These are phyloP conservation scores for Calycopis cecrops DNA, from an alignment of 1,140 invertebrate species.

Conservation along the genomic window DNA sequence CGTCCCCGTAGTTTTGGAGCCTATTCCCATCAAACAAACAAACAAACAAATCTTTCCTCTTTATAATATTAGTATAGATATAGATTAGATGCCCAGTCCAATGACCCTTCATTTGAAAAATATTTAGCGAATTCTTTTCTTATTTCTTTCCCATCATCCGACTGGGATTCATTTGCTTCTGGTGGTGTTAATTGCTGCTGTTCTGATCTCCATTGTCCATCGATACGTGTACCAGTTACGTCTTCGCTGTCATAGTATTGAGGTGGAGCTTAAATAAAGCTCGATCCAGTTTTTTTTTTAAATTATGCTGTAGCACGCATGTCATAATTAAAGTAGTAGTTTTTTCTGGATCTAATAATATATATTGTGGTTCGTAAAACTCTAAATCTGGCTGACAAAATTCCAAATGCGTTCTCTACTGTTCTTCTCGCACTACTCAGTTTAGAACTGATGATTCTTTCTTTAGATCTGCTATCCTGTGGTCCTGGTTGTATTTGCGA, in stretches of 20 bases:
- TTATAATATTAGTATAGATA: too few species aligned
- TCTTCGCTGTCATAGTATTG: constrained; percentile 26
- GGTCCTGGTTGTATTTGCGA: constrained; percentile 23
- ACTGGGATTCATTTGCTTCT: constrained; percentile 24
- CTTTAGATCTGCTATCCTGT: constrained; percentile 24
- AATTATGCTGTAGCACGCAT: constrained; percentile 30
- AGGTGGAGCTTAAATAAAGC: constrained; percentile 27
- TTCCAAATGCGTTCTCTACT: constrained; percentile 30
- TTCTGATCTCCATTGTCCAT: constrained; percentile 31
- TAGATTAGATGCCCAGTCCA: constrained; percentile 26
- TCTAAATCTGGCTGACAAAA: constrained; percentile 30
- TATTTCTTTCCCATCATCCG: constrained; percentile 30
- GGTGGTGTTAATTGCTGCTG: constrained; percentile 29
- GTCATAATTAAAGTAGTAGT: constrained; percentile 31
- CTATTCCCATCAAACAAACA: too few species aligned
- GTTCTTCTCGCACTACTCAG: constrained; percentile 25
- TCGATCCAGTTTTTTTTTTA: constrained; percentile 25
- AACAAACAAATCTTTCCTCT: too few species aligned
- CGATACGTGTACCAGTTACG: constrained; percentile 28
- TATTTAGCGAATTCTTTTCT: constrained; percentile 30
- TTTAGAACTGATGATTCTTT: constrained; percentile 29
- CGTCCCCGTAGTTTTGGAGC: too few species aligned
- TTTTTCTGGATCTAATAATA: constrained; percentile 35
- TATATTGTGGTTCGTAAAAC: constrained; percentile 52
- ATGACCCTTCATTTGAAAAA: constrained; percentile 27